Percentiles rank a stretch among this genome's conserved stretches.
Evolutionary conservation across 2,113 vertebrate species (phyloP).

Genomic region (Amazona vittata): DNA sequence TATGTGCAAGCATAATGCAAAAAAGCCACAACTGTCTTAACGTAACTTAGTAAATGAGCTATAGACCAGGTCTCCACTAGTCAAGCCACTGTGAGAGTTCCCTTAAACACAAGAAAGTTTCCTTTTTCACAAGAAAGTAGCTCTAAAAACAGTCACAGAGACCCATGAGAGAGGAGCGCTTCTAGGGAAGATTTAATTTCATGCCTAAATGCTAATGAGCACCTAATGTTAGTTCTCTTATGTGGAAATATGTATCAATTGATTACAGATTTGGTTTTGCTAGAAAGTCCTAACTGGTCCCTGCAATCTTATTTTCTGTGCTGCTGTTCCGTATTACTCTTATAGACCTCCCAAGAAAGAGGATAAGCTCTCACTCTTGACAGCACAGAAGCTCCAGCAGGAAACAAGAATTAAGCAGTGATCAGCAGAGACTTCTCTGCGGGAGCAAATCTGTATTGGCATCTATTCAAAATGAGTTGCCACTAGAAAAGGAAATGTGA

Average conservation of each 20-base stretch:
- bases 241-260: background rate
- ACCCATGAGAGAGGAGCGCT: background rate
- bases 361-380: background rate
- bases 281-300: background rate
- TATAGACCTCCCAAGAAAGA: background rate
- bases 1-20: background rate
- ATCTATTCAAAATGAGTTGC: conserved; percentile 27
- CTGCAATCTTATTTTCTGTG: background rate
- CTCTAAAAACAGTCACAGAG: background rate
- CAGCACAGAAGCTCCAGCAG: background rate
- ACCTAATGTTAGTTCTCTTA: background rate
- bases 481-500: background rate
- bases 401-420: conserved; percentile 22
- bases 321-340: background rate
- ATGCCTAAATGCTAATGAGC: background rate
- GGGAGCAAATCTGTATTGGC: conserved; percentile 26
- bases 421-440: conserved; percentile 20
- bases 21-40: background rate
- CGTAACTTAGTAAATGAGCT: background rate
- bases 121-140: background rate
- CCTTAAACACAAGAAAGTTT: background rate
- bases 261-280: background rate
- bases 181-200: background rate
- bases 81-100: background rate
- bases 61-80: background rate